phyloP scores from a whole-genome alignment of 2,888 invertebrate species.

The Phengaris alcon region DNA sequence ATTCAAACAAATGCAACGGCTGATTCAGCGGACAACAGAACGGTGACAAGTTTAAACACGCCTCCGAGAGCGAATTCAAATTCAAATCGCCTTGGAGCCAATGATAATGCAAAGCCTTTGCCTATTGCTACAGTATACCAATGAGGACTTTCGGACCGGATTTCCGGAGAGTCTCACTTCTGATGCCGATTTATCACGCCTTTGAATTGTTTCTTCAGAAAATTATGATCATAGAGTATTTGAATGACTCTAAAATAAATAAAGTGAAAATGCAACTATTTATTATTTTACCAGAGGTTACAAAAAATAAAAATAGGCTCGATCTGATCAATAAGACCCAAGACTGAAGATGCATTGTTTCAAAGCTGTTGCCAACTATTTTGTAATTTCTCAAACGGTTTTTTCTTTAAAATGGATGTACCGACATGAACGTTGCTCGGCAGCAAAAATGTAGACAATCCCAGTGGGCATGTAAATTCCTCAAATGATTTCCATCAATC shows the following conservation, averaged over 20 bases:
- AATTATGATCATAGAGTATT: not conserved
- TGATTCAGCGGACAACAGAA: conserved; percentile 24
- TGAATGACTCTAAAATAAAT: not conserved
- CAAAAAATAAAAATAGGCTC: not conserved
- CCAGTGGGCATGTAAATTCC: conserved; percentile 21
- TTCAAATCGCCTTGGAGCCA: conserved; percentile 50
- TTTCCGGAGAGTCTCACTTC: conserved; percentile 34
- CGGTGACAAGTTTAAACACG: conserved; percentile 24
- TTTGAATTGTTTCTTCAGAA: not conserved
- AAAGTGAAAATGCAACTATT: not conserved
- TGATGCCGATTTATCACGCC: conserved; percentile 12
- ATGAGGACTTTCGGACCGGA: conserved; percentile 47
- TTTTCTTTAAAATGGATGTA: conserved; percentile 32
- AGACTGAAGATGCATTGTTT: not conserved
- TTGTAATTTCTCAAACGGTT: not conserved
- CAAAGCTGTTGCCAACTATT: too few relatives aligned
- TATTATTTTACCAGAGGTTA: not conserved
- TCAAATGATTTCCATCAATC: conserved; percentile 29
- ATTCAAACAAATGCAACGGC: conserved; percentile 21
- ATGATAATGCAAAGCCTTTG: conserved; percentile 49
- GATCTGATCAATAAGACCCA: not conserved
- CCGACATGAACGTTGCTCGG: conserved; percentile 13
- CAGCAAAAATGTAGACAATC: conserved; percentile 14
- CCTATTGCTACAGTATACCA: conserved; percentile 53
- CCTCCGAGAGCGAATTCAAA: conserved; percentile 46